These are phyloP conservation scores for Lasioglossum lativentre DNA, from an alignment of 2,888 invertebrate species.

Conservation along the genomic window DNA sequence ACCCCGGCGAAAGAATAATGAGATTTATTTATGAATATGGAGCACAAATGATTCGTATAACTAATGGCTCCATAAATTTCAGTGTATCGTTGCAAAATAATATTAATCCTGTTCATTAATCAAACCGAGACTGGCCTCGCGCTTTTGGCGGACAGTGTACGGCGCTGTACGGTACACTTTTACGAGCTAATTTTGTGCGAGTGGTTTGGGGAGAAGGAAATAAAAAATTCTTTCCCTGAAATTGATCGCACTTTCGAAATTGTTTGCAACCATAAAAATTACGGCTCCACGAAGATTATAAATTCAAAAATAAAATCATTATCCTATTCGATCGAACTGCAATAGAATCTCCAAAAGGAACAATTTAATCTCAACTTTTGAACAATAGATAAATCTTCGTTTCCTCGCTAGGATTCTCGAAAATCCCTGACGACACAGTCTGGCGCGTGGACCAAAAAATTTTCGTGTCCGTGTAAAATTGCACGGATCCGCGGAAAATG, in stretches of 20 bases:
- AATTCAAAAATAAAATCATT: not conserved
- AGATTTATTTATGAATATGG: slow-evolving; percentile 1
- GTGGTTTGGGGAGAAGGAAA: not conserved
- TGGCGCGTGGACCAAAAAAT: not conserved
- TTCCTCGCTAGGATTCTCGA: not conserved
- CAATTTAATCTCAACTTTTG: not conserved
- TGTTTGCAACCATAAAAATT: not conserved
- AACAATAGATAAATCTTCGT: not conserved
- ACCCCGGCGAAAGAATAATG: not conserved
- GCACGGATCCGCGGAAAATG: not conserved
- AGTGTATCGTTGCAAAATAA: not conserved
- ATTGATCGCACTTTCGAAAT: not conserved
- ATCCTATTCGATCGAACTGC: not conserved
- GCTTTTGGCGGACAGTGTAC: slow-evolving; percentile 1
- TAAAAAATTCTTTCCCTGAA: not conserved
- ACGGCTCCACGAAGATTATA: too few species aligned
- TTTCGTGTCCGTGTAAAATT: not conserved
- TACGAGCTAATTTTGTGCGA: not conserved
- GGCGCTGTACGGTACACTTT: not conserved
- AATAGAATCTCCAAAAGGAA: not conserved
- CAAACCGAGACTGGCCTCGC: not conserved
- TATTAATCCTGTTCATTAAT: not conserved
- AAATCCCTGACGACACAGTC: not conserved
- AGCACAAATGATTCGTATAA: not conserved
- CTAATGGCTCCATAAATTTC: not conserved